Conservation (phyloP, 2,888 invertebrate species). For the Pemphredon lugubris region DNA sequence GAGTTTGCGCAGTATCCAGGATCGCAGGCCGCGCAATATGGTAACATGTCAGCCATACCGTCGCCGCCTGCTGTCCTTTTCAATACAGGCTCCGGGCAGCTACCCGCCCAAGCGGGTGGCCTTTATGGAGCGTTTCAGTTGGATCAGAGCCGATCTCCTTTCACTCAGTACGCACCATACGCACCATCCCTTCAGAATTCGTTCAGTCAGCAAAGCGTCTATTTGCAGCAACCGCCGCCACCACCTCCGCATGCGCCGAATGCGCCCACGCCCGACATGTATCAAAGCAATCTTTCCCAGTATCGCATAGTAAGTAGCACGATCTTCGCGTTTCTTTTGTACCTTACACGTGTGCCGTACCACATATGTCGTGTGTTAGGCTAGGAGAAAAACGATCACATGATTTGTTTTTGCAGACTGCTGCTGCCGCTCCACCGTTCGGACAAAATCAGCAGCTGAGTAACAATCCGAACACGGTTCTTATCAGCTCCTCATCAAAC, state of each 20-base stretch:
- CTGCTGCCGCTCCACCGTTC: slow-evolving; percentile 85
- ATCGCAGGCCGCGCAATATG: slow-evolving; percentile 85
- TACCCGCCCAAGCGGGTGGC: slow-evolving; percentile 87
- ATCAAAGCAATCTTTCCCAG: slow-evolving; percentile 85
- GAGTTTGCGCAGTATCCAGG: slow-evolving; percentile 79
- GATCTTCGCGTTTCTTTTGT: neutral
- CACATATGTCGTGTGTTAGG: no score
- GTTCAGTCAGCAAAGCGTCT: slow-evolving; percentile 82
- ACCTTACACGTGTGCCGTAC: no score
- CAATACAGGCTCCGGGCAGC: slow-evolving; percentile 87
- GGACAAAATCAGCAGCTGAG: slow-evolving; percentile 91
- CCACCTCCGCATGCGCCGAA: slow-evolving; percentile 84
- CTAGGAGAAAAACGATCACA: neutral
- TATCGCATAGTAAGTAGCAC: slow-evolving; percentile 82
- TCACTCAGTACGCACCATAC: slow-evolving; percentile 89
- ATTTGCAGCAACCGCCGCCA: slow-evolving; percentile 82
- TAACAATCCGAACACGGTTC: slow-evolving; percentile 92
- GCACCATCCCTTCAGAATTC: slow-evolving; percentile 84
- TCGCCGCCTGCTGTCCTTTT: slow-evolving; percentile 92
- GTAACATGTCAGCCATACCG: slow-evolving; percentile 91
- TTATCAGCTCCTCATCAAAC: slow-evolving; percentile 93
- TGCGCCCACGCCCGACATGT: slow-evolving; percentile 86
- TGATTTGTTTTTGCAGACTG: slow-evolving; percentile 72
- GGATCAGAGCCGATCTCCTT: slow-evolving; percentile 90
- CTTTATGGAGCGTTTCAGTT: slow-evolving; percentile 92